These are phyloP conservation scores for Sula dactylatra DNA, from an alignment of 2,113 vertebrate species.

Conservation along the genomic window DNA sequence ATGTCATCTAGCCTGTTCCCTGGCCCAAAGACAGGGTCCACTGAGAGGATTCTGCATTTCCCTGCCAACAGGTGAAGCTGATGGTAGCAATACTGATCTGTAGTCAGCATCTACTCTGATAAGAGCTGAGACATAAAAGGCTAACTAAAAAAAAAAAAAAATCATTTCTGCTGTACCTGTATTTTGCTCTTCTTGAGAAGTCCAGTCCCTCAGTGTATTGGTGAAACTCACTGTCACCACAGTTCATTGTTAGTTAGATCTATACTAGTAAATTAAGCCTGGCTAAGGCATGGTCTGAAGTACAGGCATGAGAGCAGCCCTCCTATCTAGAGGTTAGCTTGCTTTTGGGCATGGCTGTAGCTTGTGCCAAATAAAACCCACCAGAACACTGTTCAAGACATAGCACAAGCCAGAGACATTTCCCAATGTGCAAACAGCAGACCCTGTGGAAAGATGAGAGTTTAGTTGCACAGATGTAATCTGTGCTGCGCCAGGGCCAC, in stretches of 20 bases:
- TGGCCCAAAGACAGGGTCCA: not conserved
- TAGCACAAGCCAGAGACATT: not conserved
- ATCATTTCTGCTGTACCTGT: not conserved
- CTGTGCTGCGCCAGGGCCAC: not conserved
- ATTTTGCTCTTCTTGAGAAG: not conserved
- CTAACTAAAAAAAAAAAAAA: not conserved
- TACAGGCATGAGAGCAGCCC: not conserved
- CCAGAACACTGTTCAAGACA: not conserved
- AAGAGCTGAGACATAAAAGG: not conserved
- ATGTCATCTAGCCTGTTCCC: not conserved
- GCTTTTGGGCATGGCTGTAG: not conserved
- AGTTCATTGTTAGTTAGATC: not conserved
- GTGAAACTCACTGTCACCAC: not conserved
- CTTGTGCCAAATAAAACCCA: not conserved
- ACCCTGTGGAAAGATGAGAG: fast-evolving
- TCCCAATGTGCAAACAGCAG: not conserved
- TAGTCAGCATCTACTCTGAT: not conserved
- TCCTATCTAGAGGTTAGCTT: not conserved
- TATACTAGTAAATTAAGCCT: not conserved
- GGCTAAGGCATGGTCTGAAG: not conserved
- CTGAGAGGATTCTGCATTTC: not conserved
- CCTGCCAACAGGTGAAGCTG: not conserved
- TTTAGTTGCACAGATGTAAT: not conserved
- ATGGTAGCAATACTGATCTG: not conserved
- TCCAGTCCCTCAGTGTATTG: not conserved